Conservation (phyloP, 1,140 invertebrate genomes). For the Pentalonia nigronervosa region DNA sequence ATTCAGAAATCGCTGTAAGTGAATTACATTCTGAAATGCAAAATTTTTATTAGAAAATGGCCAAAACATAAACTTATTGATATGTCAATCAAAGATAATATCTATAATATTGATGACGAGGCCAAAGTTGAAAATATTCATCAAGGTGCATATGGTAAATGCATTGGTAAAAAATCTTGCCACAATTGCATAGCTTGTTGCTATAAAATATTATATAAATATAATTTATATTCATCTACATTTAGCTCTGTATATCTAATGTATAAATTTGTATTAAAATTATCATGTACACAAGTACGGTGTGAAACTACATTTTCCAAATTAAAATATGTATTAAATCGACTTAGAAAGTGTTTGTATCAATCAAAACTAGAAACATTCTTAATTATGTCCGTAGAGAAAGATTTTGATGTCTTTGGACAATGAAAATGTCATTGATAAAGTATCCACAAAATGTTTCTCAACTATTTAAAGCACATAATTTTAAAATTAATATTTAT, state of each 20-base stretch:
- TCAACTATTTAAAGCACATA: no score
- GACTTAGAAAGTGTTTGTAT: not conserved
- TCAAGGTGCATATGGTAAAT: not conserved
- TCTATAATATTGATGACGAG: not conserved
- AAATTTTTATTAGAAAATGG: slow-evolving; percentile 15
- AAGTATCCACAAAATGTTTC: no score
- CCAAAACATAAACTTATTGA: not conserved
- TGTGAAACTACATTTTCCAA: slow-evolving; percentile 25
- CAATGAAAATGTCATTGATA: no score
- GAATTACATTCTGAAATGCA: not conserved
- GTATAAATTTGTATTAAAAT: slow-evolving; percentile 20
- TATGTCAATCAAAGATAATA: not conserved
- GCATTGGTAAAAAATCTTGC: not conserved
- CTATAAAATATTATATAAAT: not conserved
- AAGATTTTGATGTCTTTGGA: not conserved
- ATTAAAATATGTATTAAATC: not conserved
- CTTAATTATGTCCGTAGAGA: not conserved
- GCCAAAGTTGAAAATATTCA: not conserved
- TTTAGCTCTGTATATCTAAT: not conserved
- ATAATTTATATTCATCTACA: not conserved
- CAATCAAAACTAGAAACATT: slow-evolving; percentile 5
- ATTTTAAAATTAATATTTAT: no score
- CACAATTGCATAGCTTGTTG: not conserved
- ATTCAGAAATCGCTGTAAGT: not conserved
- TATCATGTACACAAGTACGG: not conserved